Conservation (phyloP, 2,113 vertebrate species). For the Anser brachyrhynchus region DNA sequence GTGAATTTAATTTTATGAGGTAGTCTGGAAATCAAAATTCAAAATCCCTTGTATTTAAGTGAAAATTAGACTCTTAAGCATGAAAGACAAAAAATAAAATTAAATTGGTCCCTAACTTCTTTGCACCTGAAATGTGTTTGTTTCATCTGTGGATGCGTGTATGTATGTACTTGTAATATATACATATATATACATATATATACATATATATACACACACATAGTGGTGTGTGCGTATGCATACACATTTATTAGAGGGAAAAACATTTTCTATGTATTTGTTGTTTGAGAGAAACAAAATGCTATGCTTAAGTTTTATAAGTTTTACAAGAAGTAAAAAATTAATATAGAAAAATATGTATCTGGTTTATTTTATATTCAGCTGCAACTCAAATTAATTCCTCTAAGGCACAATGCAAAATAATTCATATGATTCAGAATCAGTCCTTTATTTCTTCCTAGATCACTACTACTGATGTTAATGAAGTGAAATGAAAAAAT, state of each 20-base stretch:
- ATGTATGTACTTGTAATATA: rapidly evolving
- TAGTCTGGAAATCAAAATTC: neutral
- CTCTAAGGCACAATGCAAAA: neutral
- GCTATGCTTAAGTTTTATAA: neutral
- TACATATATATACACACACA: too few relatives aligned
- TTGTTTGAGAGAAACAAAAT: neutral
- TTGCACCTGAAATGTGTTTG: neutral
- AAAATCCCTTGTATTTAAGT: neutral
- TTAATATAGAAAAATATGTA: neutral
- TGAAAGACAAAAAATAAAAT: neutral
- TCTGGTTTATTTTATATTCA: neutral
- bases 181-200: too few relatives aligned
- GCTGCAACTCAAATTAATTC: neutral
- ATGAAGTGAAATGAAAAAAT: neutral
- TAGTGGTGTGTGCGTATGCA: rapidly evolving
- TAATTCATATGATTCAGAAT: neutral
- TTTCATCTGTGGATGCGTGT: neutral
- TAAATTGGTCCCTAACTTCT: neutral
- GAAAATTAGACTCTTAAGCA: neutral
- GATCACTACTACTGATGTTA: neutral
- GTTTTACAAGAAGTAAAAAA: neutral
- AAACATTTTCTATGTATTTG: neutral
- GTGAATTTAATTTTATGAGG: neutral
- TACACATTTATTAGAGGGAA: neutral
- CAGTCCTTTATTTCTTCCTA: neutral